A percentile compares a stretch with the other conserved stretches of the same genome.
Evolutionary conservation across 2,797 vertebrate species (phyloP).

Genomic region (Syndactyla subalaris): DNA sequence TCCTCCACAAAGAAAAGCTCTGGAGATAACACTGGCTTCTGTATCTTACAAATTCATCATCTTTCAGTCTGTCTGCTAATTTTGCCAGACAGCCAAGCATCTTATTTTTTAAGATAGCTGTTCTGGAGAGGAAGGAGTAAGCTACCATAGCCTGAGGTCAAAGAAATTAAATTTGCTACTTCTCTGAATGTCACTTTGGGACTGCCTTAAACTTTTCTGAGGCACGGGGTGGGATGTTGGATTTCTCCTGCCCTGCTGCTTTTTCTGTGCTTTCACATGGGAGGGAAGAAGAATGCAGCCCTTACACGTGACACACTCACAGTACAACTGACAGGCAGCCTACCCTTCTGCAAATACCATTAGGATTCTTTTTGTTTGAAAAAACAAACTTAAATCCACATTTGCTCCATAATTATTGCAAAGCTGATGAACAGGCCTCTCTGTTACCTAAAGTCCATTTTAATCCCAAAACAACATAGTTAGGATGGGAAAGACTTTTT

Average conservation of each 20-base stretch:
- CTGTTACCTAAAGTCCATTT: slow-evolving; percentile 35
- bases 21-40: neutral
- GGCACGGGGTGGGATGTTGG: neutral
- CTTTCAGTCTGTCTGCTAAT: neutral
- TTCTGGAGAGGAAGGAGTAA: slow-evolving; percentile 19
- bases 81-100: neutral
- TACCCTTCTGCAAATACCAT: slow-evolving; percentile 20
- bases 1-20: neutral
- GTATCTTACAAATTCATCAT: slow-evolving; percentile 7
- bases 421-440: slow-evolving; percentile 44
- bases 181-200: slow-evolving; percentile 55
- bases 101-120: slow-evolving; percentile 37
- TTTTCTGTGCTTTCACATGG: neutral
- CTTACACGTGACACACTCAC: neutral
- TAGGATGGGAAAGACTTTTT: slow-evolving; percentile 66
- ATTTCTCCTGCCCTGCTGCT: neutral
- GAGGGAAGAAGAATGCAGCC: neutral
- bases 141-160: neutral
- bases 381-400: slow-evolving; percentile 35
- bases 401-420: slow-evolving; percentile 16
- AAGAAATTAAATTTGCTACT: slow-evolving; percentile 34
- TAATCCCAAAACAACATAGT: slow-evolving; percentile 58
- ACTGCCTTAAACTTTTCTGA: slow-evolving; percentile 59
- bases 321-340: neutral
- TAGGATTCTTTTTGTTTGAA: neutral